phyloP scores from a whole-genome alignment of 2,888 invertebrate species.

The Noctua janthe region DNA sequence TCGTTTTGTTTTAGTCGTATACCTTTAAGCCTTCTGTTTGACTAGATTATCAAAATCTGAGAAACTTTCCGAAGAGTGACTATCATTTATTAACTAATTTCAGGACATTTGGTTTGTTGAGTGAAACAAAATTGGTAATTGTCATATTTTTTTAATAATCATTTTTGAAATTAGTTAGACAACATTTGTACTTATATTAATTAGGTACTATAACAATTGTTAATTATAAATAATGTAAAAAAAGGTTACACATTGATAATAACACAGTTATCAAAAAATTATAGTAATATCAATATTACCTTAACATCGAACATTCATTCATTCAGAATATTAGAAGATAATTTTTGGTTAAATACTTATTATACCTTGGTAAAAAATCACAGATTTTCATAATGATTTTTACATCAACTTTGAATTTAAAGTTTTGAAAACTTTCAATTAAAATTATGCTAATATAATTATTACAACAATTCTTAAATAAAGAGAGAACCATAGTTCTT shows the following conservation, averaged over 20 bases:
- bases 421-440: conserved; percentile 35
- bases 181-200: conserved; percentile 38
- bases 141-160: conserved; percentile 27
- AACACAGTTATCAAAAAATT: conserved; percentile 40
- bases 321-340: no score
- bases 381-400: conserved; percentile 42
- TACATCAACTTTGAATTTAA: conserved; percentile 40
- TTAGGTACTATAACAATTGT: conserved; percentile 35
- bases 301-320: conserved; percentile 24
- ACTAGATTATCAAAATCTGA: conserved; percentile 25
- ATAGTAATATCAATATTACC: conserved; percentile 41
- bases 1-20: conserved; percentile 26
- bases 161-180: conserved; percentile 32
- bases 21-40: conserved; percentile 27
- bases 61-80: conserved; percentile 5
- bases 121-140: conserved; percentile 26
- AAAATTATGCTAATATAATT: conserved; percentile 38
- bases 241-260: conserved; percentile 36
- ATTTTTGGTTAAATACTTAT: not conserved
- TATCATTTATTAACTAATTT: conserved; percentile 27
- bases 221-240: conserved; percentile 30
- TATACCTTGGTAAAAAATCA: conserved; percentile 40
- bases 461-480: conserved; percentile 39
- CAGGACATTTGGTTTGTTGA: conserved; percentile 28
- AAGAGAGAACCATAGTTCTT: conserved; percentile 41